phyloP scores from a whole-genome alignment of 2,888 invertebrate species.

The Omphaloscelis lunosa region DNA sequence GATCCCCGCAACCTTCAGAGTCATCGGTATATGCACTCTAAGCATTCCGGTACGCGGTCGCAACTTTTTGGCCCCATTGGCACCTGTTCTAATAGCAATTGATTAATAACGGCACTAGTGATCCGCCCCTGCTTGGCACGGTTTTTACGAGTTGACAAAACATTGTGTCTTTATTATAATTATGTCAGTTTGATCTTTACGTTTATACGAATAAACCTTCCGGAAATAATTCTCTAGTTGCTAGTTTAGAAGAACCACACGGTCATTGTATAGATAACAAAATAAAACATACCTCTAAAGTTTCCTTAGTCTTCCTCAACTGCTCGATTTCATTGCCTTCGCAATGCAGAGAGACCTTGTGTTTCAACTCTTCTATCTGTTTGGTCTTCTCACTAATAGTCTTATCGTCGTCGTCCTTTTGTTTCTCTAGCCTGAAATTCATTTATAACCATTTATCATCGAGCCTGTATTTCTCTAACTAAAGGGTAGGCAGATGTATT shows the following conservation, averaged over 20 bases:
- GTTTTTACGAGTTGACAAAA: no score
- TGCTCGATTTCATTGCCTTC: constrained; percentile 76
- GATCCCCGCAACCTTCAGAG: background rate
- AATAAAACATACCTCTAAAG: constrained; percentile 73
- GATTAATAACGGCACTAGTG: background rate
- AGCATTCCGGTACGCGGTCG: no score
- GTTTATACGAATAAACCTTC: background rate
- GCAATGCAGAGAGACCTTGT: constrained; percentile 69
- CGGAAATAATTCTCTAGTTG: background rate
- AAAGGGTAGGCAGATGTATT: background rate
- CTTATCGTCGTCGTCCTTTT: constrained; percentile 80
- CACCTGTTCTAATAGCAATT: background rate
- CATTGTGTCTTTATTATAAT: no score
- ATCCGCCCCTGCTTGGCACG: no score
- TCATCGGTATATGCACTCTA: background rate
- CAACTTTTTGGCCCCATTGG: no score
- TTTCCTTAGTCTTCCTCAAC: constrained; percentile 74
- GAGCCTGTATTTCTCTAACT: background rate
- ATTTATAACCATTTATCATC: background rate
- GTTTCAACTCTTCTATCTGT: constrained; percentile 78
- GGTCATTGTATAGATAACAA: background rate
- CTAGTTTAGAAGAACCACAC: background rate
- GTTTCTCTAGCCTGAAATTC: constrained; percentile 77
- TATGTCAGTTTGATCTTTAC: background rate
- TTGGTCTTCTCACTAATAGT: constrained; percentile 76